phyloP scores from a whole-genome alignment of 2,797 vertebrate species.

The Melanitta fusca region DNA sequence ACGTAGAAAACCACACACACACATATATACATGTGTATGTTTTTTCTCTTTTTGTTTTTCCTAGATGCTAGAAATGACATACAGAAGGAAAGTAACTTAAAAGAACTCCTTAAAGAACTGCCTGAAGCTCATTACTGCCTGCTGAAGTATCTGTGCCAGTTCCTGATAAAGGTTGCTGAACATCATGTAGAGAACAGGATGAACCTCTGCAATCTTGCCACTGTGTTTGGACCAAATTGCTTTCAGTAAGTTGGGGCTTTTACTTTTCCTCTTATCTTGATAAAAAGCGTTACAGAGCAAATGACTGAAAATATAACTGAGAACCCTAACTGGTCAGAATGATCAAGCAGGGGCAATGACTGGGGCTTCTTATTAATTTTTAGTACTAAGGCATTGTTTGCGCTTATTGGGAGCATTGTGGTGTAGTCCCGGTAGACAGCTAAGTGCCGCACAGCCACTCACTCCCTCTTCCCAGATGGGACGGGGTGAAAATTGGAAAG shows the following conservation, averaged over 20 bases:
- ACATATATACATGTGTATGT: too few species aligned
- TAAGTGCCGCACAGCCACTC: too few species aligned
- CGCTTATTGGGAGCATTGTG: neutral
- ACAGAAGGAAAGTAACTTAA: conserved; percentile 79
- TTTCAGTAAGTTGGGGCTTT: conserved; percentile 88
- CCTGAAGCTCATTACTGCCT: conserved; percentile 87
- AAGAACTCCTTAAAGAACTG: conserved; percentile 84
- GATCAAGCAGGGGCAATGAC: neutral
- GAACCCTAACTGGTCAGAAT: neutral
- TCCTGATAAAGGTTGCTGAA: conserved; percentile 87
- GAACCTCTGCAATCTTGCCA: conserved; percentile 90
- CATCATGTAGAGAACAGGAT: conserved; percentile 89
- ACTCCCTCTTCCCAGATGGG: too few species aligned
- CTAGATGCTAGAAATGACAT: conserved; percentile 79
- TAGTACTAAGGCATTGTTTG: neutral
- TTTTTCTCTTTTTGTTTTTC: conserved; percentile 39
- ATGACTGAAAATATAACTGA: neutral
- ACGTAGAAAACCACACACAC: neutral
- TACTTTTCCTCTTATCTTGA: neutral
- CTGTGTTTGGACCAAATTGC: conserved; percentile 92
- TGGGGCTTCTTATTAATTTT: neutral
- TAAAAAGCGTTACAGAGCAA: neutral
- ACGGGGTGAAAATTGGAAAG: too few species aligned
- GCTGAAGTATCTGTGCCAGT: conserved; percentile 90
- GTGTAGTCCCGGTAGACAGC: too few species aligned